Conservation (phyloP, 2,113 vertebrate species). For the Campylorhamphus procurvoides region DNA sequence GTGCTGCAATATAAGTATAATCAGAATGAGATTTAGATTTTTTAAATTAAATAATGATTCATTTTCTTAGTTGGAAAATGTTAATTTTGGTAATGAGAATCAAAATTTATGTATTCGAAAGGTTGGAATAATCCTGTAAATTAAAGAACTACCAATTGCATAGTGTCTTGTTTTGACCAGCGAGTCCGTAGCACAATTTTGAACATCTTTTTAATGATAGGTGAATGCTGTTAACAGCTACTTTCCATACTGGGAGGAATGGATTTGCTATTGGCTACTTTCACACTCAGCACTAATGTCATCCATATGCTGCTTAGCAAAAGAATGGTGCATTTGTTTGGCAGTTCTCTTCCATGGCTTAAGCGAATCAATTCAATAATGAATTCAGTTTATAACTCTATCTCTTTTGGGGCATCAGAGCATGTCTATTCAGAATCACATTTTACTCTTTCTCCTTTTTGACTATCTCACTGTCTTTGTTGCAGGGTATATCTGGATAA, state of each 20-base stretch:
- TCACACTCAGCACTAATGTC: conserved; percentile 51
- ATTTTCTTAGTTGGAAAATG: background rate
- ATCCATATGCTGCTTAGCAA: conserved; percentile 62
- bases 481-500: conserved; percentile 70
- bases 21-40: background rate
- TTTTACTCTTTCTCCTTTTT: conserved; percentile 68
- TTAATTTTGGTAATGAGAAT: background rate
- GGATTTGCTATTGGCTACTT: conserved; percentile 57
- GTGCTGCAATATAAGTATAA: background rate
- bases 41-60: background rate
- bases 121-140: background rate
- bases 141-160: background rate
- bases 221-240: conserved; percentile 48
- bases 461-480: conserved; percentile 64
- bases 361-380: conserved; percentile 66
- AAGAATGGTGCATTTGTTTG: conserved; percentile 68
- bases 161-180: conserved; percentile 1
- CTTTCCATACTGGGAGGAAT: conserved; percentile 26
- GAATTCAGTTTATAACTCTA: conserved; percentile 72
- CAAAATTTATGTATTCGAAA: background rate
- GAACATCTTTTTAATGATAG: conserved; percentile 21
- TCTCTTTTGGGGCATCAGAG: conserved; percentile 74
- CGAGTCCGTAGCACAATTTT: background rate
- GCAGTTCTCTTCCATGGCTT: conserved; percentile 54
- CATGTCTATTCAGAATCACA: conserved; percentile 73